phyloP scores from a whole-genome alignment of 1,140 invertebrate genomes.

The Dinothrombium tinctorium region DNA sequence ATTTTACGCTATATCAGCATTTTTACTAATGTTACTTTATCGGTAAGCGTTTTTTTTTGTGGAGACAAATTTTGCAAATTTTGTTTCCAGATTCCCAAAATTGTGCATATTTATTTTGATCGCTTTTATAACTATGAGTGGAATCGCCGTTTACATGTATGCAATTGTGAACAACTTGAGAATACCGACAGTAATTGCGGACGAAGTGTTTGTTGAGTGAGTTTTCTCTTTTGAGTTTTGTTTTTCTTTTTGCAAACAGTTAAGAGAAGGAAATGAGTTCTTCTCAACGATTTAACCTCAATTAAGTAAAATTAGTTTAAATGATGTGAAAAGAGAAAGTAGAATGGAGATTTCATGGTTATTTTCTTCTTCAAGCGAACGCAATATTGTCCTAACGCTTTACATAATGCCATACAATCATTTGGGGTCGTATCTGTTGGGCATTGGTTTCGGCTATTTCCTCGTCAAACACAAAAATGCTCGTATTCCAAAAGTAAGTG shows the following conservation, averaged over 20 bases:
- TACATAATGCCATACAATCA: constrained; percentile 13
- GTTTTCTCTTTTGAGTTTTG: neutral
- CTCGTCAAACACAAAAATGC: constrained; percentile 7
- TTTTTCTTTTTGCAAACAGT: too few species aligned
- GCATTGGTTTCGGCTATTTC: constrained; percentile 12
- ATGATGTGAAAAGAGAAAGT: too few species aligned
- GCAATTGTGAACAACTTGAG: neutral
- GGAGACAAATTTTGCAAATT: neutral
- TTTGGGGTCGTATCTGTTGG: constrained; percentile 13
- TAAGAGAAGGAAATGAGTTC: too few species aligned
- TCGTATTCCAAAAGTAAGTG: constrained; percentile 8
- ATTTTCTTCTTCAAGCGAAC: too few species aligned
- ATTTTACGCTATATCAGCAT: constrained; percentile 5
- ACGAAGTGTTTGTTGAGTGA: constrained; percentile 3
- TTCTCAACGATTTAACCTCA: too few species aligned
- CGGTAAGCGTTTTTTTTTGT: constrained; percentile 7
- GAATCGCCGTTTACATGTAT: neutral
- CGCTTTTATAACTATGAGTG: neutral
- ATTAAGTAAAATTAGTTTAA: too few species aligned
- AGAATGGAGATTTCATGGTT: too few species aligned
- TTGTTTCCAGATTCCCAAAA: constrained; percentile 2
- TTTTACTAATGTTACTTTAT: constrained; percentile 6
- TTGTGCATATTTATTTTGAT: neutral
- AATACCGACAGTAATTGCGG: constrained; percentile 1
- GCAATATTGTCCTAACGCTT: neutral